A percentile compares a stretch with the other conserved stretches of the same genome.
Conservation (phyloP, 2,113 vertebrate genomes). For the cattle (Bos taurus) region DNA sequence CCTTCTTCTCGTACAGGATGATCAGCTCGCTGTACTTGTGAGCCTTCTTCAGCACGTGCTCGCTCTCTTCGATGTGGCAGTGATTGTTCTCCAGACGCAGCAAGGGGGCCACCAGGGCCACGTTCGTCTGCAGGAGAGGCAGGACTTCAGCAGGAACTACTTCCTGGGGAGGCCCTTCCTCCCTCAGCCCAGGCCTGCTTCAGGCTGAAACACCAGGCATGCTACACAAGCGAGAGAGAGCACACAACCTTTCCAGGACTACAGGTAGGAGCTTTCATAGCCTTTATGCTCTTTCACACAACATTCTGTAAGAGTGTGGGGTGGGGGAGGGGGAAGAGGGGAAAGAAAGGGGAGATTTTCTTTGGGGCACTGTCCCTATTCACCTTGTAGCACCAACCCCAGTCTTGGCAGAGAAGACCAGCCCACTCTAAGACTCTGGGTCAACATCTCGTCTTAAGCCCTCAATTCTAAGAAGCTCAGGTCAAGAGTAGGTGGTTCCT, state of each 20-base stretch:
- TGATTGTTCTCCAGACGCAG: constrained; percentile 98
- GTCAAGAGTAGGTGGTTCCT: not conserved
- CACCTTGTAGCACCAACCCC: not conserved
- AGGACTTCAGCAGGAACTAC: not conserved
- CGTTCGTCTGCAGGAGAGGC: constrained; percentile 87
- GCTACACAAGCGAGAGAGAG: not conserved
- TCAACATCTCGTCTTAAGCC: not conserved
- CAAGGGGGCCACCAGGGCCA: constrained; percentile 94
- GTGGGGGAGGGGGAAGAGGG: fast-evolving
- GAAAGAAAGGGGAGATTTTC: not conserved
- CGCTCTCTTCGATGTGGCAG: constrained; percentile 98
- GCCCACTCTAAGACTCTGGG: not conserved
- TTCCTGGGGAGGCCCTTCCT: not conserved
- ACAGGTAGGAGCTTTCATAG: not conserved
- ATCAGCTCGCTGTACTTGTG: constrained; percentile 99
- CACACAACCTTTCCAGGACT: not conserved
- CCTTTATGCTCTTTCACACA: not conserved
- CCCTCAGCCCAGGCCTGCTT: not conserved
- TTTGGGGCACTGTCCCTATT: not conserved
- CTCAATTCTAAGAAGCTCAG: constrained; percentile 3
- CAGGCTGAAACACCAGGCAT: not conserved
- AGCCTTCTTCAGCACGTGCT: constrained; percentile 96
- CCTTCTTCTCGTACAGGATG: constrained; percentile 98
- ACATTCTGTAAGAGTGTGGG: not conserved
- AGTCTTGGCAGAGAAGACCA: not conserved